phyloP scores from a whole-genome alignment of 2,888 invertebrate species.

The Portevinia maculata region DNA sequence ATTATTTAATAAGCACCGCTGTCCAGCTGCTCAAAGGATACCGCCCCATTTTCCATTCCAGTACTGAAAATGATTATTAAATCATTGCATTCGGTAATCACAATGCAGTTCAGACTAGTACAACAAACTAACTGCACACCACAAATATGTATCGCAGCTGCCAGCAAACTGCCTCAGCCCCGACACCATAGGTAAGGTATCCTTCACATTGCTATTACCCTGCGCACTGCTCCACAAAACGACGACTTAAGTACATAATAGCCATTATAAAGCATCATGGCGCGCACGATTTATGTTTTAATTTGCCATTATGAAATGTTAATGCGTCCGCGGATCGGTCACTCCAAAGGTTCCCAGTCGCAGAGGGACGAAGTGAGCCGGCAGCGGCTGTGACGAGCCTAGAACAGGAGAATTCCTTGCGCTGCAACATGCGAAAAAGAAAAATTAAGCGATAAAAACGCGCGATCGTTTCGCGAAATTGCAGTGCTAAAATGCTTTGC shows the following conservation, averaged over 20 bases:
- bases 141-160: constrained; percentile 30
- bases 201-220: neutral
- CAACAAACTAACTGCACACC: constrained; percentile 38
- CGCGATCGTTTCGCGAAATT: constrained; percentile 74
- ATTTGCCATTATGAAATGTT: constrained; percentile 75
- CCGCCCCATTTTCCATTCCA: constrained; percentile 69
- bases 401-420: constrained; percentile 31
- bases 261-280: constrained; percentile 74
- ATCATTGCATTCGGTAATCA: constrained; percentile 73
- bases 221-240: constrained; percentile 66
- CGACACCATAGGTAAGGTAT: neutral
- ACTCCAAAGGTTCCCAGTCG: constrained; percentile 42
- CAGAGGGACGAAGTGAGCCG: constrained; percentile 14
- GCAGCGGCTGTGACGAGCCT: constrained; percentile 12
- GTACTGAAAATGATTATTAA: constrained; percentile 65
- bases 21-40: constrained; percentile 69
- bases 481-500: constrained; percentile 74
- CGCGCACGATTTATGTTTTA: constrained; percentile 75
- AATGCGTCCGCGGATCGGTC: constrained; percentile 71
- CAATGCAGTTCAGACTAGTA: constrained; percentile 39
- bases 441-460: constrained; percentile 74
- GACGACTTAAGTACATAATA: constrained; percentile 74
- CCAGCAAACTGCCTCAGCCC: neutral
- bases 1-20: constrained; percentile 73
- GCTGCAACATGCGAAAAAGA: constrained; percentile 68